Evolutionary conservation across 2,888 invertebrate genomes (phyloP).

Genomic region (Drosophila percnosoma): DNA sequence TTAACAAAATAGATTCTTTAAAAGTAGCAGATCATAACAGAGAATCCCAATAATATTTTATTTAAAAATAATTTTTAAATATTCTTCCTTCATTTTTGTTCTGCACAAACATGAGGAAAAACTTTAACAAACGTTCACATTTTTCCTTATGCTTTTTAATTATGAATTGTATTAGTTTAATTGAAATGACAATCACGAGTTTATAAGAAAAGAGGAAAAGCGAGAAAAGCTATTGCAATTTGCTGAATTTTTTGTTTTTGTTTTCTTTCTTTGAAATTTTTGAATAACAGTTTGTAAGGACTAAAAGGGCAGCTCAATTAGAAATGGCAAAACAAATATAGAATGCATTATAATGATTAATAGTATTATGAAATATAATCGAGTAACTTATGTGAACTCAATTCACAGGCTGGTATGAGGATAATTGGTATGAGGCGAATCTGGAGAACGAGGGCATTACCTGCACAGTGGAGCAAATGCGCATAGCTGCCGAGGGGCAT

Average conservation of each 20-base stretch:
- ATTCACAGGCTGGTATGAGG: constrained; percentile 96
- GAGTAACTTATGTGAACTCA: background rate
- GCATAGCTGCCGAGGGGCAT: constrained; percentile 97
- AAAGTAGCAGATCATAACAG: background rate
- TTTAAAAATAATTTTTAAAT: background rate
- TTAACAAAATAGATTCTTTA: background rate
- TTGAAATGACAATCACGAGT: background rate
- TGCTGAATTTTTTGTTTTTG: background rate
- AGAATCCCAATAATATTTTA: background rate
- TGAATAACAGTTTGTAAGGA: background rate
- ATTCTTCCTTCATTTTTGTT: background rate
- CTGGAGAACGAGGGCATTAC: constrained; percentile 94
- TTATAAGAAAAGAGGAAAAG: background rate
- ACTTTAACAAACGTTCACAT: too few species aligned
- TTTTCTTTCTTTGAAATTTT: background rate
- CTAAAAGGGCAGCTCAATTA: background rate
- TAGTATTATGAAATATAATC: background rate
- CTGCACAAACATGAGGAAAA: too few species aligned
- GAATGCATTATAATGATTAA: background rate
- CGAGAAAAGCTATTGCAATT: too few species aligned
- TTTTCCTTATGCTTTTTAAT: background rate
- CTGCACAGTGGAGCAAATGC: constrained; percentile 97
- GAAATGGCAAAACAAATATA: background rate
- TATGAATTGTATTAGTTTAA: background rate
- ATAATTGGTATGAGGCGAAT: constrained; percentile 98